Percentiles rank a stretch among this genome's conserved stretches.
These are phyloP conservation scores for Cydia splendana DNA, from an alignment of 1,140 invertebrate genomes.

Conservation along the genomic window DNA sequence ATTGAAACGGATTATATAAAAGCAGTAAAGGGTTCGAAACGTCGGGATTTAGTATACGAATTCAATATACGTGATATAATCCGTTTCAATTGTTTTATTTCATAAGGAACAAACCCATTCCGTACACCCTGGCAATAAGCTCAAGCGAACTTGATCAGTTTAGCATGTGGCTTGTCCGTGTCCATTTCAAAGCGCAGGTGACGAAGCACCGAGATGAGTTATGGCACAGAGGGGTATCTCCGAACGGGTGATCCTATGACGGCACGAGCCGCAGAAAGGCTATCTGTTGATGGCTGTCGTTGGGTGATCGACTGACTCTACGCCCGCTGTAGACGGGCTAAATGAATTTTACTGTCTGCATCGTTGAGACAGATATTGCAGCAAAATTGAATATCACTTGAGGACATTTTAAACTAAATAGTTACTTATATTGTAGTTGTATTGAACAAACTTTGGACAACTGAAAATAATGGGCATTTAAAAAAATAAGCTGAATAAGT, in stretches of 20 bases:
- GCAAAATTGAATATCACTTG: neutral
- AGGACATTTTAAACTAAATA: neutral
- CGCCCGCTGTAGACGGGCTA: conserved; percentile 36
- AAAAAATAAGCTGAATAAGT: no score
- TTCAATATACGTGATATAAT: no score
- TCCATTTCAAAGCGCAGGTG: conserved; percentile 4
- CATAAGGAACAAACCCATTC: neutral
- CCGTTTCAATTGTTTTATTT: no score
- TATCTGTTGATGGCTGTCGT: conserved; percentile 55
- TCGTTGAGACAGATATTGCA: conserved; percentile 35
- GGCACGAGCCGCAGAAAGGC: conserved; percentile 44
- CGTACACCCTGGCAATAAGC: neutral
- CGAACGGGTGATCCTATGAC: conserved; percentile 52
- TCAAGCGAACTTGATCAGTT: neutral
- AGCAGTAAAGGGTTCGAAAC: no score
- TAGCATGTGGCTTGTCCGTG: neutral
- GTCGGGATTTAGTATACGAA: no score
- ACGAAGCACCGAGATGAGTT: conserved; percentile 1
- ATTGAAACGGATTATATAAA: no score
- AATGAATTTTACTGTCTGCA: conserved; percentile 50
- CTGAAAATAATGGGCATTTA: no score
- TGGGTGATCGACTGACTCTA: conserved; percentile 48
- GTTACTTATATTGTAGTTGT: neutral
- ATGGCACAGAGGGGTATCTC: neutral
- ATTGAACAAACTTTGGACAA: no score